Conservation (phyloP, 2,113 vertebrate genomes). For the Miniopterus natalensis region DNA sequence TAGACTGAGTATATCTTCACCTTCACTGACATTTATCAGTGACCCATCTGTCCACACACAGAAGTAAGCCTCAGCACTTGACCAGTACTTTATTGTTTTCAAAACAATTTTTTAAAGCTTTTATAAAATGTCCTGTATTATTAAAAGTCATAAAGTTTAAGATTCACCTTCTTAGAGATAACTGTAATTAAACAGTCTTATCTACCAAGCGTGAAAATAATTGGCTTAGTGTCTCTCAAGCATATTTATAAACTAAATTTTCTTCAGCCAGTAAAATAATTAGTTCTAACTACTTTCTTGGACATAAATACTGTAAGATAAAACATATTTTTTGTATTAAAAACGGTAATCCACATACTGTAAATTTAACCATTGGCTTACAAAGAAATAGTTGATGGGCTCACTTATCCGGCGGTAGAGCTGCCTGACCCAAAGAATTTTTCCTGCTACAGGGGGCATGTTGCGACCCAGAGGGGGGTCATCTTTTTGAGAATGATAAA, state of each 20-base stretch:
- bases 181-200: constrained; percentile 46
- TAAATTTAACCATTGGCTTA: constrained; percentile 81
- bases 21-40: background rate
- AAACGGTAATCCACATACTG: background rate
- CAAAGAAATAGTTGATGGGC: constrained; percentile 91
- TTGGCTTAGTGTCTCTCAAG: background rate
- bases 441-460: constrained; percentile 91
- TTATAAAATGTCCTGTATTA: constrained; percentile 22
- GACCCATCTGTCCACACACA: background rate
- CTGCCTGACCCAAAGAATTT: constrained; percentile 91
- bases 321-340: background rate
- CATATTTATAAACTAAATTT: constrained; percentile 55
- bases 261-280: background rate
- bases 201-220: background rate
- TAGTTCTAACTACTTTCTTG: background rate
- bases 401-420: constrained; percentile 91
- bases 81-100: background rate
- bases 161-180: background rate
- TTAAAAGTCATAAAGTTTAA: constrained; percentile 55
- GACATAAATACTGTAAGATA: background rate
- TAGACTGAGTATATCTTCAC: background rate
- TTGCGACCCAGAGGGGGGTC: constrained; percentile 90
- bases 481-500: constrained; percentile 88
- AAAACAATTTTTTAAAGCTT: constrained; percentile 51
- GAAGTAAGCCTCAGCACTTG: background rate